Base-by-base conservation (phyloP, 2,113 vertebrate species). In the Podarcis cretensis region DNA sequence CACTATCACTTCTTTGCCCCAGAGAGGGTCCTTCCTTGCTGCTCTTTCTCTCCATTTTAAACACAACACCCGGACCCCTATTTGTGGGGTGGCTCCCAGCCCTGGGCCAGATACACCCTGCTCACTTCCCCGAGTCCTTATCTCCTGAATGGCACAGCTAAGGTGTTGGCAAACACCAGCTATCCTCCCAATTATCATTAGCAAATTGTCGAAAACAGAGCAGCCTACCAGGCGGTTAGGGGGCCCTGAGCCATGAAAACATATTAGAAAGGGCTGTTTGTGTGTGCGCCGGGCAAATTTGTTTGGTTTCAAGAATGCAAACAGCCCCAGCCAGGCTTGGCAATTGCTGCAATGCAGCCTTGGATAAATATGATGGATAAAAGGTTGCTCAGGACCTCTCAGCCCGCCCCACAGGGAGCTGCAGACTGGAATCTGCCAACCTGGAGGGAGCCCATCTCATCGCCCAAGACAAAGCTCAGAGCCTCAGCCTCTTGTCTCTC, bases 231-330 rank as follows among this genome's bases (percentile, higher is more conserved):
- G 1, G 9, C 81, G 2, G 10, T 54, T 80, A 89, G 92, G 88
- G 92, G 93, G 92, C 88, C 96, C 91, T 85, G 69, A 92, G 89
- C 89, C 83, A 91, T 94, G 92, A 93, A 93, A 91, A 85, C 79
- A 93, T 93, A 92, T 91, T 92, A 94, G 94, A 96, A 95, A 94
- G 90, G 92, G 74, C 90, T 94, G 71, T 92, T 90, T 94, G 81
- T 93, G 73, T 87, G 86, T 1, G 84, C 1, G 81, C 83, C 79
- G 87, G 89, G 88, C 94, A 96, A 94, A 91, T 93, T 92, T 94
- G 94, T 95, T 96, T 96, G 93, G 96, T 96, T 95, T 95, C 92
- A 92, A 92, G 91, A 94, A 65, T 87, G 87, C 91, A 79, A 20
- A 83, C n/a, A 84, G 91, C 92, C 88, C 90, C 89, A 54, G 90